These are phyloP conservation scores for Steinernema hermaphroditum DNA, from an alignment of 2,888 invertebrate genomes.

Conservation along the genomic window DNA sequence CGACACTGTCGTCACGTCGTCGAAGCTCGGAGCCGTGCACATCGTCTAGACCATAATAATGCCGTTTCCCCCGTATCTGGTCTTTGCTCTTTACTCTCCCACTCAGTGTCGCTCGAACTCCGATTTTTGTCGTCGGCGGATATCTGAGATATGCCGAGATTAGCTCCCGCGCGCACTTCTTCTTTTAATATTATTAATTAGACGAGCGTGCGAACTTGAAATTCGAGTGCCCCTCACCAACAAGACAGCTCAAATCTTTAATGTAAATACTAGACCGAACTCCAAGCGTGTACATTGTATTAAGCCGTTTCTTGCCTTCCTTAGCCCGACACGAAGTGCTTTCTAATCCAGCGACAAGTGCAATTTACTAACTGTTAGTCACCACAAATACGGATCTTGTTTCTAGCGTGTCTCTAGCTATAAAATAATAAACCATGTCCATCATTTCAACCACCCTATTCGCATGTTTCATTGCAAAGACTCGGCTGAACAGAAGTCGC, in stretches of 20 bases:
- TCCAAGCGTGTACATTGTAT: conserved; percentile 4
- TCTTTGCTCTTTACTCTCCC: background rate
- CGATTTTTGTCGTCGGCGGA: conserved; percentile 19
- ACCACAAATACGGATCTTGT: background rate
- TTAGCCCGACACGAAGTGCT: background rate
- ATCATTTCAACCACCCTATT: background rate
- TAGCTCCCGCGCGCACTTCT: background rate
- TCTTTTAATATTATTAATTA: conserved; percentile 16
- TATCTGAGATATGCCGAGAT: background rate
- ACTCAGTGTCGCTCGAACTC: background rate
- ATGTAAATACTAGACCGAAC: background rate
- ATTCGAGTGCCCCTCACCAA: conserved; percentile 11
- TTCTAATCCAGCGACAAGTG: conserved; percentile 5
- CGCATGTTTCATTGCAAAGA: background rate
- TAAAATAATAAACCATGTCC: background rate
- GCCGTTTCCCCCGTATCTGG: background rate
- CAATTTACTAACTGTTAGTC: background rate
- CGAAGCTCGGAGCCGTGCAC: conserved; percentile 18
- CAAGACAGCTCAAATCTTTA: conserved; percentile 3
- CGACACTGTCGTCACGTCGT: conserved; percentile 10
- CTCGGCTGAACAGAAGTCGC: too few species aligned
- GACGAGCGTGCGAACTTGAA: conserved; percentile 16
- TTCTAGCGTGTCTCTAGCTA: background rate
- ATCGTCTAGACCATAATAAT: conserved; percentile 15
- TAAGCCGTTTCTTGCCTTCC: background rate